phyloP scores from a whole-genome alignment of 2,888 invertebrate species.

The Phortica magna region DNA sequence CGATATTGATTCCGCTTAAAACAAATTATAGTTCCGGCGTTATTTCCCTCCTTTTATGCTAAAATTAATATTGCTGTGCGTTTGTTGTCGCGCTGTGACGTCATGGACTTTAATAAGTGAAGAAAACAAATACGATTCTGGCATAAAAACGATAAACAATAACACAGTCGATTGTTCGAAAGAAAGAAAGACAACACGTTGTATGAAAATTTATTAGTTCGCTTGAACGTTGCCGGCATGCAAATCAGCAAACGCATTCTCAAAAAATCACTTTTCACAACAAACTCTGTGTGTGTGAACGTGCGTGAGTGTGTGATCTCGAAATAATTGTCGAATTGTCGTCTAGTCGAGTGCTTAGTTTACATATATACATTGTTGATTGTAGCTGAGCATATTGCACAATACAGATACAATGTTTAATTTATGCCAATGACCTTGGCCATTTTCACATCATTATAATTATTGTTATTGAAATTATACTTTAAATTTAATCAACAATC shows the following conservation, averaged over 20 bases:
- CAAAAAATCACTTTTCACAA: neutral
- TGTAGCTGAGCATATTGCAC: neutral
- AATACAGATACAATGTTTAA: neutral
- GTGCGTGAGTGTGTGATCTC: neutral
- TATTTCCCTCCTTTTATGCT: neutral
- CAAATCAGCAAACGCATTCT: neutral
- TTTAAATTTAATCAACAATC: neutral
- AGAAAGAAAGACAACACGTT: neutral
- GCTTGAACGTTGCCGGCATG: slow-evolving; percentile 16
- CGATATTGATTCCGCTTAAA: neutral
- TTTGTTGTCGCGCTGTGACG: neutral
- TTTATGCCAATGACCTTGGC: neutral
- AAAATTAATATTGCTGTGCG: neutral
- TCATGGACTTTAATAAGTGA: neutral
- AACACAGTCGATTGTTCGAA: neutral
- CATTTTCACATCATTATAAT: neutral
- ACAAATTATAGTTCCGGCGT: neutral
- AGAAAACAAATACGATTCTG: neutral
- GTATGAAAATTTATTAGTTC: slow-evolving; percentile 9
- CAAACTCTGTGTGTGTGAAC: neutral
- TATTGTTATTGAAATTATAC: neutral
- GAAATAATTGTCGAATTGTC: neutral
- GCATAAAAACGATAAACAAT: neutral
- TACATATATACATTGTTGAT: neutral
- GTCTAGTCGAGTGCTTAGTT: neutral